These are phyloP conservation scores for Machimus atricapillus DNA, from an alignment of 2,888 invertebrate species.

Conservation along the genomic window DNA sequence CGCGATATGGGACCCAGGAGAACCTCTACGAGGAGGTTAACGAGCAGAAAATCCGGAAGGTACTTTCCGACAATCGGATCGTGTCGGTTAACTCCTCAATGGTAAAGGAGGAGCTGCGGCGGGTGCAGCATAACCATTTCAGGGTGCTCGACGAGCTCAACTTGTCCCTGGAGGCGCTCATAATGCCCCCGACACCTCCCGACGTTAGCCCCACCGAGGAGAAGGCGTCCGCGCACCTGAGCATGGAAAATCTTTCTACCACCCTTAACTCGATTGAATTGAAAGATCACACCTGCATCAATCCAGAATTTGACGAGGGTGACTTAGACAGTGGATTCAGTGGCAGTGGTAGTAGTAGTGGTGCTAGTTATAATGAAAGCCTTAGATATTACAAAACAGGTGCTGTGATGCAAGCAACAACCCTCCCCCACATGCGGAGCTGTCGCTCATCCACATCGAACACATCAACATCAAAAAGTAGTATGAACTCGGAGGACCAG, in stretches of 20 bases:
- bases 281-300: conserved; percentile 62
- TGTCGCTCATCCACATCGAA: conserved; percentile 61
- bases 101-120: conserved; percentile 82
- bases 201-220: conserved; percentile 65
- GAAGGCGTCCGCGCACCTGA: conserved; percentile 62
- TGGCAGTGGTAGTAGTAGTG: conserved; percentile 74
- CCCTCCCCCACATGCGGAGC: conserved; percentile 59
- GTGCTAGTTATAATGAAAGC: conserved; percentile 81
- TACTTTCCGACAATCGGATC: conserved; percentile 66
- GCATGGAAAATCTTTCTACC: conserved; percentile 60
- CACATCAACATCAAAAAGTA: conserved; percentile 61
- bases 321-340: conserved; percentile 82
- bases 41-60: conserved; percentile 61
- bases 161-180: conserved; percentile 85
- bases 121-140: conserved; percentile 83
- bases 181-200: conserved; percentile 77
- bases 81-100: conserved; percentile 73
- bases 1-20: conserved; percentile 83
- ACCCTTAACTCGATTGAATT: conserved; percentile 61
- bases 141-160: conserved; percentile 86
- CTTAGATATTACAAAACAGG: conserved; percentile 65
- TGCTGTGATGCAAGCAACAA: conserved; percentile 53
- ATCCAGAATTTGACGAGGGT: conserved; percentile 62
- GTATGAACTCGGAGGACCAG: conserved; percentile 61
- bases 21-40: conserved; percentile 62